Evolutionary conservation across 2,113 vertebrate genomes (phyloP).

Genomic region (Corythornis madagascariensis): DNA sequence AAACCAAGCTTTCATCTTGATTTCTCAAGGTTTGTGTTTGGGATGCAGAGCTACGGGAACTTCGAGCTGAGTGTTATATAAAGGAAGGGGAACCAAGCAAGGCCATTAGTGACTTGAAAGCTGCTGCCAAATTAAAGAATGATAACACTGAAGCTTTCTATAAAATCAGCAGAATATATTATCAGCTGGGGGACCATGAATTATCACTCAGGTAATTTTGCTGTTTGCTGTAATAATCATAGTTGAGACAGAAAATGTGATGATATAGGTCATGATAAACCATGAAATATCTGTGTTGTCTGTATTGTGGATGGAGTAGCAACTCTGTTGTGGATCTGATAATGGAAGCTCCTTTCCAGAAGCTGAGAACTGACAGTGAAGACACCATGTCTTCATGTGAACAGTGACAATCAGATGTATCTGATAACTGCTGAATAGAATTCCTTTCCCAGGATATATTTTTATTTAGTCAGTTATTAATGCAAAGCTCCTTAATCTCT

Average conservation of each 20-base stretch:
- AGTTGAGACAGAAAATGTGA: background rate
- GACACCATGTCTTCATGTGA: background rate
- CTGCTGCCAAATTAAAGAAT: slow-evolving; percentile 91
- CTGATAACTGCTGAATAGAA: background rate
- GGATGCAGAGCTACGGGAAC: slow-evolving; percentile 91
- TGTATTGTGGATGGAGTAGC: background rate
- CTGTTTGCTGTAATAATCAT: background rate
- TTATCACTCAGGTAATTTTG: slow-evolving; percentile 90
- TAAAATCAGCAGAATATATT: slow-evolving; percentile 95
- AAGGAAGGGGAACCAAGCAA: slow-evolving; percentile 91
- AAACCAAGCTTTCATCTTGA: slow-evolving; percentile 64
- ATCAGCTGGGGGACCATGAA: slow-evolving; percentile 93
- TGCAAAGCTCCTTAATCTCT: background rate
- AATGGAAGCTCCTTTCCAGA: background rate
- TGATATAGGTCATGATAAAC: background rate
- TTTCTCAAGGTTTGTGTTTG: slow-evolving; percentile 91
- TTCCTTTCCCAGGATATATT: background rate
- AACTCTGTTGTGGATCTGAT: background rate
- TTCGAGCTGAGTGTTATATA: slow-evolving; percentile 94
- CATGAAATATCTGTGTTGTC: fast-evolving
- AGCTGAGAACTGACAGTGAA: background rate
- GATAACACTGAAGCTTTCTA: slow-evolving; percentile 96
- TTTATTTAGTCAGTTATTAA: background rate
- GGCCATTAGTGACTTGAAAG: slow-evolving; percentile 95
- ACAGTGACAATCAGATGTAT: background rate